phyloP scores from a whole-genome alignment of 1,140 invertebrate genomes.

The Atta texana region DNA sequence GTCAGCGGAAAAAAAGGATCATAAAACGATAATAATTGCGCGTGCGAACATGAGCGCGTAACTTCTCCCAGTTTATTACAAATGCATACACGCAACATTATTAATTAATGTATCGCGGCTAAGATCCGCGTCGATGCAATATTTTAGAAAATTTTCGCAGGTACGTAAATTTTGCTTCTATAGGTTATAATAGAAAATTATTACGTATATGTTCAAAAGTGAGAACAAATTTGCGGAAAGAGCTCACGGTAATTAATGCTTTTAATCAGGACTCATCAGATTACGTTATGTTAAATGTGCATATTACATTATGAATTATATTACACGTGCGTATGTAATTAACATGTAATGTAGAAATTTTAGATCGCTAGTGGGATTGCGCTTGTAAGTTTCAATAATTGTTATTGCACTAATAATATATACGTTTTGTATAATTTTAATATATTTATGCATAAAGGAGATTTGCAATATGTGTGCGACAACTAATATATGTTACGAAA shows the following conservation, averaged over 20 bases:
- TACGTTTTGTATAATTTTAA: too few relatives aligned
- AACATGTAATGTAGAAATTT: conserved; percentile 15
- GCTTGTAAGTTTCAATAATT: not conserved
- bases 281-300: not conserved
- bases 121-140: conserved; percentile 26
- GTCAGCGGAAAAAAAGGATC: conserved; percentile 59
- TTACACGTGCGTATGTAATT: not conserved
- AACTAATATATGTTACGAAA: conserved; percentile 20
- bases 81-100: conserved; percentile 50
- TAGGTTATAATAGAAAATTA: not conserved
- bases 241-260: not conserved
- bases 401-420: not conserved
- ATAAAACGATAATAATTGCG: conserved; percentile 76
- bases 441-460: not conserved
- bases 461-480: not conserved
- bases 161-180: not conserved
- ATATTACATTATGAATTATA: conserved; percentile 4
- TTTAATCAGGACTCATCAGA: not conserved
- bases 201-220: not conserved
- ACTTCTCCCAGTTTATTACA: conserved; percentile 80
- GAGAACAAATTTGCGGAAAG: not conserved
- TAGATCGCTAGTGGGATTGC: not conserved
- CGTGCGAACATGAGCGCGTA: conserved; percentile 80
- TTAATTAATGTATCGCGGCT: conserved; percentile 51
- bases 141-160: conserved; percentile 3